phyloP scores from a whole-genome alignment of 1,140 invertebrate species.

The Ips nitidus region DNA sequence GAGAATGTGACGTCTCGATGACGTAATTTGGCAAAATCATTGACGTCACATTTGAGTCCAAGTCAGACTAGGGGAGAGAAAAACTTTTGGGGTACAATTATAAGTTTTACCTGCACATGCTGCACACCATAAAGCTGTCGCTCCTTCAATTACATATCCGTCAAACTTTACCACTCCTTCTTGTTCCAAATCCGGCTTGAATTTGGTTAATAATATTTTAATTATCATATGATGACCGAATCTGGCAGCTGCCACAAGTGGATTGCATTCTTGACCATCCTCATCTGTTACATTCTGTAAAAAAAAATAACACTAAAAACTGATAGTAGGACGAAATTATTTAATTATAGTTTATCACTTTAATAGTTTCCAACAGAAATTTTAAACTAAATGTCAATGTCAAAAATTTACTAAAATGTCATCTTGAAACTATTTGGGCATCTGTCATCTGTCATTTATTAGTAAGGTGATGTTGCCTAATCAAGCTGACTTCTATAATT shows the following conservation, averaged over 20 bases:
- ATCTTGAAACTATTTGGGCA: too few relatives aligned
- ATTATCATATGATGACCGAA: slow-evolving; percentile 83
- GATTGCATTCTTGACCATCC: slow-evolving; percentile 81
- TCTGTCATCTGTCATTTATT: too few relatives aligned
- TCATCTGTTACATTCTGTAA: slow-evolving; percentile 71
- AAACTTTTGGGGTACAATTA: slow-evolving; percentile 1
- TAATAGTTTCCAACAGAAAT: too few relatives aligned
- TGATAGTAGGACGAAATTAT: too few relatives aligned
- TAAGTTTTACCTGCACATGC: slow-evolving; percentile 62
- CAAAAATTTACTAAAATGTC: too few relatives aligned
- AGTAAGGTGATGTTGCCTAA: too few relatives aligned
- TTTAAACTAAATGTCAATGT: too few relatives aligned
- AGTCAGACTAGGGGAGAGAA: background rate
- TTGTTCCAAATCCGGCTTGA: slow-evolving; percentile 77
- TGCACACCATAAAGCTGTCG: slow-evolving; percentile 90
- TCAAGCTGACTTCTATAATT: too few relatives aligned
- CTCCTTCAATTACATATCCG: slow-evolving; percentile 86
- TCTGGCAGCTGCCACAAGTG: slow-evolving; percentile 83
- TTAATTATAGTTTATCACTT: too few relatives aligned
- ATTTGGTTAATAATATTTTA: slow-evolving; percentile 79
- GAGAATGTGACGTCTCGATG: too few relatives aligned
- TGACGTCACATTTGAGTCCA: too few relatives aligned
- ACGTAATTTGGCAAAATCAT: too few relatives aligned
- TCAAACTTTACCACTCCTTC: slow-evolving; percentile 90
- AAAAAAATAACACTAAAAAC: background rate